Evolutionary conservation across 2,113 vertebrate species (phyloP).

Genomic region (Carassius carassius): DNA sequence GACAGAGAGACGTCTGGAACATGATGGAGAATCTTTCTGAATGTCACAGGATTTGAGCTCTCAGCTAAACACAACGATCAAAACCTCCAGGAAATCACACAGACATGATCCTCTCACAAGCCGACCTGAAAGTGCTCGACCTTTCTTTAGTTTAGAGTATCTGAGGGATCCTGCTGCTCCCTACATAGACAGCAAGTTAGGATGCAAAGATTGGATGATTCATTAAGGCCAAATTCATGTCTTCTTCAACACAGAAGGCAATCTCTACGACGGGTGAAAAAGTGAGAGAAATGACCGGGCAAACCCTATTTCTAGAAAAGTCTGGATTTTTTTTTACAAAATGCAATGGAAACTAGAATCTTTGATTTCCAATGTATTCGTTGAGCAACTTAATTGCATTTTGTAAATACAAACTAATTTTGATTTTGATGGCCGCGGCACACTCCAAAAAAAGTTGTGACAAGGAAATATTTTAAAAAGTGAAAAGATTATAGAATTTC

Average conservation of each 20-base stretch:
- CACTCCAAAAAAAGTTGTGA: too few species aligned
- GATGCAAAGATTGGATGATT: neutral
- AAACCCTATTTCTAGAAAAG: too few species aligned
- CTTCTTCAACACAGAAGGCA: neutral
- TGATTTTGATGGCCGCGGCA: too few species aligned
- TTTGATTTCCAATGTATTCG: too few species aligned
- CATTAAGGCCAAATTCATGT: neutral
- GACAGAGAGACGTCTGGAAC: conserved; percentile 14
- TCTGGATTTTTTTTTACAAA: too few species aligned
- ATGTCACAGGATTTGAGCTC: conserved; percentile 1
- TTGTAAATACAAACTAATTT: too few species aligned
- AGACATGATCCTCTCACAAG: neutral
- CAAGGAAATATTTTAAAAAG: too few species aligned
- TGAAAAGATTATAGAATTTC: too few species aligned
- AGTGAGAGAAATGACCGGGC: neutral
- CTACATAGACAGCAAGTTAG: neutral
- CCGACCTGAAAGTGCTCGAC: conserved; percentile 21
- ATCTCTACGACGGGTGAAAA: neutral
- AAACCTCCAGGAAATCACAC: neutral
- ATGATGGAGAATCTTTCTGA: neutral
- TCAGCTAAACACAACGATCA: neutral
- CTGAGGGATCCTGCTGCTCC: neutral
- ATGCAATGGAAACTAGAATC: too few species aligned
- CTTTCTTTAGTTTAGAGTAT: neutral
- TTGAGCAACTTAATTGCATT: too few species aligned